Conservation (phyloP, 2,797 vertebrate species). For the Lophius americanus region DNA sequence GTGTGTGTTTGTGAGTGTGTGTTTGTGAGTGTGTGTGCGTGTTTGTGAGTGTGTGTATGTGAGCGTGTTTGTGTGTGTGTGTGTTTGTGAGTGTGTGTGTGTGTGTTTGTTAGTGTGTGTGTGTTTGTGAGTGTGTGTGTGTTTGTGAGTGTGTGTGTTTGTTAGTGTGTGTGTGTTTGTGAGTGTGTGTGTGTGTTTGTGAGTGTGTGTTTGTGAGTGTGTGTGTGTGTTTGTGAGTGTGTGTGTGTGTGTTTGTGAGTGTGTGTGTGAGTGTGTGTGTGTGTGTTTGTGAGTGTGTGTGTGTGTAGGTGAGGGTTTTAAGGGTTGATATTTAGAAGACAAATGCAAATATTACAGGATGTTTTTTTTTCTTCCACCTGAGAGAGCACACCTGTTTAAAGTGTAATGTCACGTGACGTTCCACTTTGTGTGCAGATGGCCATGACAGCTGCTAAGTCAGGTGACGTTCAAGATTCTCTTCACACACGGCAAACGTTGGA, state of each 20-base stretch:
- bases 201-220: too few relatives aligned
- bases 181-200: too few relatives aligned
- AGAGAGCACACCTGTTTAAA: conserved; percentile 74
- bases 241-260: conserved; percentile 28
- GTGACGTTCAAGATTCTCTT: conserved; percentile 37
- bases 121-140: too few relatives aligned
- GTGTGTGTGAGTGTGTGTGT: conserved; percentile 22
- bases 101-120: too few relatives aligned
- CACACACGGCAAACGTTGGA: conserved; percentile 30
- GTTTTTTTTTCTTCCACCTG: conserved; percentile 39
- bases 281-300: not conserved
- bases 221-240: too few relatives aligned
- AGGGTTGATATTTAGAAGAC: conserved; percentile 62
- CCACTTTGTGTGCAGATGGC: conserved; percentile 32
- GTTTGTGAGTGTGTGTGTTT: too few relatives aligned
- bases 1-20: too few relatives aligned
- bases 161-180: too few relatives aligned
- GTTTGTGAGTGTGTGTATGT: too few relatives aligned
- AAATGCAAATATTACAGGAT: conserved; percentile 71
- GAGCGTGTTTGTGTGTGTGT: too few relatives aligned
- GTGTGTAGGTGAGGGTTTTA: conserved; percentile 27
- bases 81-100: too few relatives aligned
- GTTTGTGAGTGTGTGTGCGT: too few relatives aligned
- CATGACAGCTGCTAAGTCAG: conserved; percentile 36
- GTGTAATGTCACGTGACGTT: conserved; percentile 46